Evolutionary conservation across 2,113 vertebrate genomes (phyloP), one percentile per base, ranked within the genome.

Genomic region (Python bivittatus): DNA sequence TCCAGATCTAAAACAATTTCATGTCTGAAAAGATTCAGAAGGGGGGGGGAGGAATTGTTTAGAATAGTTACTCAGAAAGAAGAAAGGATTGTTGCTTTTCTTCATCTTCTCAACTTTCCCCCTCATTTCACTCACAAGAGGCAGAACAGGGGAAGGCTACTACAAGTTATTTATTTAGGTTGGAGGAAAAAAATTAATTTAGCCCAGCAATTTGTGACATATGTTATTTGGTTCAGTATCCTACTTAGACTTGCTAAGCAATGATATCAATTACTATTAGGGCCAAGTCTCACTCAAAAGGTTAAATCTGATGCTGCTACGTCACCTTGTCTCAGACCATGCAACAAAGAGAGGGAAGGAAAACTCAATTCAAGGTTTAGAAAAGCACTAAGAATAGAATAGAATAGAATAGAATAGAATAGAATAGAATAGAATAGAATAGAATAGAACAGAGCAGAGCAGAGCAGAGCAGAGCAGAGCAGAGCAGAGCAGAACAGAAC

Each of bases 201-300:
- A 94, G 29, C 44, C 52, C 48, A 93, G 92, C 54, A 92, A 33
- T 91, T 96, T 95, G 89, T 95, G 93, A 88, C 90, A 94, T 17
- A 29, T 91, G 94, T 95, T 96, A 93, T 42, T 95, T 96, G 94
- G 91, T 95, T 96, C 92, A 89, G 68, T 95, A 91, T 56, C 25
- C 90, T 93, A 38, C 91, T 95, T 96, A 92, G 93, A 96, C 96
- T 96, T 96, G 89, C 86, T 95, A 72, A 94, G 83, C 92, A 96
- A 92, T 96, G 95, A 92, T 92, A 83, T 96, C 95, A 90, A 29
- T 94, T 95, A 54, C 58, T 58, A 68, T 88, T 92, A 92, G 83
- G 93, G 79, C 89, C 0, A 2, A 94, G 56, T 27, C 61, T 92
- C 87, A 84, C 90, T 57, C 15, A 90, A 90, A 92, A 53, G 29